Evolutionary conservation across 2,888 invertebrate species (phyloP).

Genomic region (Chesias legatella): DNA sequence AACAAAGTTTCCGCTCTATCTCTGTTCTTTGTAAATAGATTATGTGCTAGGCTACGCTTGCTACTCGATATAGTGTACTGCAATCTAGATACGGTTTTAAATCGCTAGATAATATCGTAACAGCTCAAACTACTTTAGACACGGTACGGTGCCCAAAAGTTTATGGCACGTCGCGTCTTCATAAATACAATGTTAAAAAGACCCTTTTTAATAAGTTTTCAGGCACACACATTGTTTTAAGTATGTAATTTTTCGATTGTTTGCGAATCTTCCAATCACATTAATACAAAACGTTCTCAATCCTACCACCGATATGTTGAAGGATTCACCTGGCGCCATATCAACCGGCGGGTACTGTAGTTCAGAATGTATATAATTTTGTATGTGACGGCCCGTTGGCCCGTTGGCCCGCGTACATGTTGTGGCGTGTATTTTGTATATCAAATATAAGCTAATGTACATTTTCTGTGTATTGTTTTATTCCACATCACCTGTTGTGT

Average conservation of each 20-base stretch:
- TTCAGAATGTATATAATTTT: conserved; percentile 38
- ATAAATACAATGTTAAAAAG: neutral
- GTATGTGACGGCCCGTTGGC: conserved; percentile 34
- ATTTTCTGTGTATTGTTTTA: conserved; percentile 66
- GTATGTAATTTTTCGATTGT: too few relatives aligned
- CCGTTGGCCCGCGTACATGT: conserved; percentile 35
- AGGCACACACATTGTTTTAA: too few relatives aligned
- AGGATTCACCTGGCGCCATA: too few relatives aligned
- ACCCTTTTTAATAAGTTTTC: conserved; percentile 19
- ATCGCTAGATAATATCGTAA: conserved; percentile 17
- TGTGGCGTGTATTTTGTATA: conserved; percentile 72
- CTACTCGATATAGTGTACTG: conserved; percentile 19
- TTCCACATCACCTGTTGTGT: conserved; percentile 31
- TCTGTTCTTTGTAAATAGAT: conserved; percentile 24
- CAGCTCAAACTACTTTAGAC: conserved; percentile 20
- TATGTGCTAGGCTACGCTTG: conserved; percentile 24
- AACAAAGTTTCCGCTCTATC: conserved; percentile 27
- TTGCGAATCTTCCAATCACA: too few relatives aligned
- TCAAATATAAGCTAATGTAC: conserved; percentile 76
- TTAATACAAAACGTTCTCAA: too few relatives aligned
- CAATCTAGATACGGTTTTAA: conserved; percentile 15
- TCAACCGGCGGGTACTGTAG: conserved; percentile 19
- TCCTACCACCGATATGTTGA: too few relatives aligned
- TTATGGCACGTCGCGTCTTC: neutral
- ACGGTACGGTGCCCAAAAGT: conserved; percentile 8